These are phyloP conservation scores for Thyatira batis DNA, from an alignment of 2,888 invertebrate genomes.

Conservation along the genomic window DNA sequence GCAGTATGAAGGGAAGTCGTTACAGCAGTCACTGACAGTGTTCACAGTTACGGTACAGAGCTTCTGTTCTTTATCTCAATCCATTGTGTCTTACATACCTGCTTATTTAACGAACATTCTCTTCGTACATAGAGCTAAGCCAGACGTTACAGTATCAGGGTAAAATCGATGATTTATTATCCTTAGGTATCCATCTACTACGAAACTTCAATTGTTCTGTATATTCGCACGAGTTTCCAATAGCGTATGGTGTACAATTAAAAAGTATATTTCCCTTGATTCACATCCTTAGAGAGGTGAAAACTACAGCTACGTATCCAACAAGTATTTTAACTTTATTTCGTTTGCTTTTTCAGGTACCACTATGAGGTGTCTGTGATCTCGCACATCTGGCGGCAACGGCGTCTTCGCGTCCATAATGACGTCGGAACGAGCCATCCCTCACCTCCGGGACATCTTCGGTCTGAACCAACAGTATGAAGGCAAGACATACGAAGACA, in stretches of 20 bases:
- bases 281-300: too few relatives aligned
- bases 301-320: too few relatives aligned
- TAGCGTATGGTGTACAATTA: conserved; percentile 9
- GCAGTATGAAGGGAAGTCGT: conserved; percentile 46
- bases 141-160: background rate
- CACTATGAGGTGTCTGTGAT: conserved; percentile 73
- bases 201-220: background rate
- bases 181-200: background rate
- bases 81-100: conserved; percentile 34
- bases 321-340: conserved; percentile 17
- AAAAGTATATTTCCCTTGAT: too few relatives aligned
- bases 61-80: conserved; percentile 38
- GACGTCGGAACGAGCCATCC: conserved; percentile 88
- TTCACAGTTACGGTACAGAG: conserved; percentile 51
- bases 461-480: conserved; percentile 83
- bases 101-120: conserved; percentile 3
- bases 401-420: conserved; percentile 63
- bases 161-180: background rate
- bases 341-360: conserved; percentile 64
- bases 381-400: conserved; percentile 40
- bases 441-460: conserved; percentile 89
- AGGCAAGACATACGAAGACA: conserved; percentile 71
- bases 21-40: conserved; percentile 38
- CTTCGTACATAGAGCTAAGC: background rate
- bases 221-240: conserved; percentile 28